A percentile compares a stretch with the other conserved stretches of the same genome.
phyloP scores from a whole-genome alignment of 2,113 vertebrate genomes.

The Chelonoidis abingdonii region DNA sequence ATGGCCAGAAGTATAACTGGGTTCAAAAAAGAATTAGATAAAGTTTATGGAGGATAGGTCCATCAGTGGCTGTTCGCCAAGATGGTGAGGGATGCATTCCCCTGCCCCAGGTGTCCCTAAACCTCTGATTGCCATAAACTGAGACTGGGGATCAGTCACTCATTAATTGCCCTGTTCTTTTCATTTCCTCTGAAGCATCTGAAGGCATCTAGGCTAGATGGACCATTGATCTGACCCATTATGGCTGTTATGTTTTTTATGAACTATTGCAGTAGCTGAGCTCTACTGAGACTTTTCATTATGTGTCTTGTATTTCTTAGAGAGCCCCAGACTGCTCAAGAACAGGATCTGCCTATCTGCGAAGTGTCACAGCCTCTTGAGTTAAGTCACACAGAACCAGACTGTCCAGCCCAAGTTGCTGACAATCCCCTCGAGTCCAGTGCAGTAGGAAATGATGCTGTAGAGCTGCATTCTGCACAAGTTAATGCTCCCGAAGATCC shows the following conservation, averaged over 20 bases:
- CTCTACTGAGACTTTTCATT: slow-evolving; percentile 4
- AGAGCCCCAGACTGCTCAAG: slow-evolving; percentile 17
- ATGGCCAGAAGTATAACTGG: not conserved
- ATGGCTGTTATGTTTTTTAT: not conserved
- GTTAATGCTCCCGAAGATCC: slow-evolving; percentile 59
- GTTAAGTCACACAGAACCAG: slow-evolving; percentile 1
- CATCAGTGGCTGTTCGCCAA: not conserved
- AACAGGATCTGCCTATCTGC: slow-evolving; percentile 33
- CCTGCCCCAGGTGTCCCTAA: not conserved
- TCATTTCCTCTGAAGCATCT: not conserved
- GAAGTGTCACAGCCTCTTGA: not conserved
- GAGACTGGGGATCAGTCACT: not conserved
- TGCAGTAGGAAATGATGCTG: not conserved
- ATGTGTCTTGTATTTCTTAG: slow-evolving; percentile 36
- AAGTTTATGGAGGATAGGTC: not conserved
- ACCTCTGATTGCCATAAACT: not conserved
- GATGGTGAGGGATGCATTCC: not conserved
- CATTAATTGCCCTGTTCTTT: not conserved
- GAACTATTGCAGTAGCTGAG: not conserved
- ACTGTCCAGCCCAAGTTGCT: not conserved
- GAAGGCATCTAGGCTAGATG: not conserved
- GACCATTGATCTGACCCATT: not conserved
- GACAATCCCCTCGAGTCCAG: not conserved
- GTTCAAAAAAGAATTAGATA: not conserved
- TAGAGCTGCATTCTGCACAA: slow-evolving; percentile 56